phyloP scores from a whole-genome alignment of 2,888 invertebrate species.

The Prosopocoilus inquinatus region DNA sequence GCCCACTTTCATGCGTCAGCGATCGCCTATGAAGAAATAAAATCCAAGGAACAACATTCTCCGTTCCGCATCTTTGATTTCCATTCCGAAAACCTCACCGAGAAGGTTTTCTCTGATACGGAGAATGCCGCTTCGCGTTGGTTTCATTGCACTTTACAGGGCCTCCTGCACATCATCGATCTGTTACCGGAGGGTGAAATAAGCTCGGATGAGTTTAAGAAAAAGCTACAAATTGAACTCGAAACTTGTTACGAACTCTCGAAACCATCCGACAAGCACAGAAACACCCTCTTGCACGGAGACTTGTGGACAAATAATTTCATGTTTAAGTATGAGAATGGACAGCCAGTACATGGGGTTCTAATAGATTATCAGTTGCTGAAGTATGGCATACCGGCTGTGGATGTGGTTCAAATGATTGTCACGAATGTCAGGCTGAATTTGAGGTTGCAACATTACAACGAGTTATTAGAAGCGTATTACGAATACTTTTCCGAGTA shows the following conservation, averaged over 20 bases:
- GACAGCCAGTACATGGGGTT: slow-evolving; percentile 26
- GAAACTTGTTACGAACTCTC: neutral
- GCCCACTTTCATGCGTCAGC: slow-evolving; percentile 56
- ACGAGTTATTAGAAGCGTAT: slow-evolving; percentile 36
- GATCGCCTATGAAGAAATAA: slow-evolving; percentile 52
- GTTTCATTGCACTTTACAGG: slow-evolving; percentile 29
- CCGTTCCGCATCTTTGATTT: slow-evolving; percentile 28
- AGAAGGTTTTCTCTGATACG: slow-evolving; percentile 26
- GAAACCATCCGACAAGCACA: slow-evolving; percentile 15
- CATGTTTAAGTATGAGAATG: slow-evolving; percentile 33
- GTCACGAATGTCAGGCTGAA: slow-evolving; percentile 34
- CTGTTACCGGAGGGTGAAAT: slow-evolving; percentile 28
- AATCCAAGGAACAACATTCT: slow-evolving; percentile 25
- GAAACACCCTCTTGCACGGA: slow-evolving; percentile 35
- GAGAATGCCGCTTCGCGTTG: slow-evolving; percentile 27
- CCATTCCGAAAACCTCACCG: slow-evolving; percentile 30
- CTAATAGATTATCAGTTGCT: slow-evolving; percentile 41
- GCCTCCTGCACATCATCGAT: slow-evolving; percentile 31
- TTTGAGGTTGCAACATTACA: slow-evolving; percentile 32
- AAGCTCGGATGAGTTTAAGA: slow-evolving; percentile 26
- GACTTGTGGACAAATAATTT: slow-evolving; percentile 44
- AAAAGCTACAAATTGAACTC: slow-evolving; percentile 19
- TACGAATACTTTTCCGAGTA: slow-evolving; percentile 28
- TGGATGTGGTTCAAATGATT: slow-evolving; percentile 38
- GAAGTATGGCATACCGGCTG: slow-evolving; percentile 35